Evolutionary conservation across 2,888 invertebrate species (phyloP), one percentile per base, ranked within the genome.

Genomic region (Temnothorax rugatulus): DNA sequence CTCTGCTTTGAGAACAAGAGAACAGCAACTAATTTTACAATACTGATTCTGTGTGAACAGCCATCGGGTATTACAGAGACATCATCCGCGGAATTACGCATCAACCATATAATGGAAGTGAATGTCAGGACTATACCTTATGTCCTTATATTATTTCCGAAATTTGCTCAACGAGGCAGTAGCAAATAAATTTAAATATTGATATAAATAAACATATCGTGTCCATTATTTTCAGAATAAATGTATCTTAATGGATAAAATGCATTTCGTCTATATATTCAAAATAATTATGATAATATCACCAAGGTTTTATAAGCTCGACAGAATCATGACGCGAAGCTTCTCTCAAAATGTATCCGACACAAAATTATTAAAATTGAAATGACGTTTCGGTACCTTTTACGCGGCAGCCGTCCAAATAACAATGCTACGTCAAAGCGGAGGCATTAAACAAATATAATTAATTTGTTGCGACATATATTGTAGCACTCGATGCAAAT

Each of bases 1-100:
- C 57, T 41, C 44, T 11, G 25, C 73, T 81, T 73, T 81, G 79
- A 81, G 59, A 73, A 73, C 73, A 47, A 25, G 79, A 38, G 79
- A 71, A 47, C 57, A 25, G 47, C 34, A 59, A 73, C 79, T 81
- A 73, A 81, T 81, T 81, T 59, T 73, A 73, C 59, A 73, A 29
- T 81, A 71, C 79, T 59, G 79, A 79, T 79, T 79, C 71, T 47
- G 34, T 73, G 73, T 21, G 79, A 71, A 47, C 59, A 59, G 34
- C 47, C 47, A 59, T 79, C 44, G 73, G 73, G 47, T 21, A 38
- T 18, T 81, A 47, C 21, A 59, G 18, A 18, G 73, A 59, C 47
- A 47, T 79, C 54, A 71, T n/a, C 59, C 18, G 18, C 25, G 8
- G 52, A 47, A 68, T 68, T 68, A 69, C 15, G 29, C 57, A 57